Evolutionary conservation across 2,888 invertebrate genomes (phyloP).

Genomic region (Salticus scenicus): DNA sequence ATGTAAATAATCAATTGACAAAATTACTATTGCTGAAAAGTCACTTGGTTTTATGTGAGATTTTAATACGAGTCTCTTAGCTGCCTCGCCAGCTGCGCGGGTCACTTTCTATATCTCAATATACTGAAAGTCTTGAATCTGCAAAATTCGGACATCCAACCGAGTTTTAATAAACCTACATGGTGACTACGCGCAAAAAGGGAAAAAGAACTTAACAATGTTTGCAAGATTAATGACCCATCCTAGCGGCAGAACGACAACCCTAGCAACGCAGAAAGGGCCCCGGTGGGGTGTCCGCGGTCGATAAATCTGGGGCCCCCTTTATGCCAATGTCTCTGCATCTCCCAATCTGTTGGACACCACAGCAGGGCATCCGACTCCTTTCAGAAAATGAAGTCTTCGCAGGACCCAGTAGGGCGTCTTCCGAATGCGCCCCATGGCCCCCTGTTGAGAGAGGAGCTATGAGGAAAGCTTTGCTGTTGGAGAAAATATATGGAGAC

Average conservation of each 20-base stretch:
- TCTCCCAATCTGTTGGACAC: conserved; percentile 61
- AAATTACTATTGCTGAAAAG: no score
- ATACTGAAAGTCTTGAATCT: not conserved
- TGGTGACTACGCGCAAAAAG: conserved; percentile 16
- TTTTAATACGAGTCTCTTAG: no score
- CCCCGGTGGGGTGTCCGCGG: conserved; percentile 41
- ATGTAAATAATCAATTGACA: no score
- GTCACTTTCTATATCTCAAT: not conserved
- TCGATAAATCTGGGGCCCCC: conserved; percentile 67
- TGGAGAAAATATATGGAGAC: conserved; percentile 45
- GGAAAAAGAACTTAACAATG: conserved; percentile 28
- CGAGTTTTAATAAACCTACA: conserved; percentile 20
- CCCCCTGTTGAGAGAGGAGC: conserved; percentile 44
- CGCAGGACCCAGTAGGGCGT: conserved; percentile 31
- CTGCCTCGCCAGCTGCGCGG: not conserved
- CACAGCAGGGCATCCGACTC: conserved; percentile 45
- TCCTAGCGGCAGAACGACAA: conserved; percentile 16
- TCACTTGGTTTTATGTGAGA: not conserved
- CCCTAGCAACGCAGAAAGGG: conserved; percentile 36
- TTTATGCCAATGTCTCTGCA: conserved; percentile 31
- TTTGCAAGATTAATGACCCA: conserved; percentile 52
- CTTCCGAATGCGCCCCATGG: conserved; percentile 40
- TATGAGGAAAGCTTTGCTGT: conserved; percentile 30
- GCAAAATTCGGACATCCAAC: not conserved
- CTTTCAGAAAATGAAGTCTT: conserved; percentile 63